A percentile compares a stretch with the other conserved stretches of the same genome.
phyloP scores from a whole-genome alignment of 2,113 vertebrate species.

The Athene noctua region DNA sequence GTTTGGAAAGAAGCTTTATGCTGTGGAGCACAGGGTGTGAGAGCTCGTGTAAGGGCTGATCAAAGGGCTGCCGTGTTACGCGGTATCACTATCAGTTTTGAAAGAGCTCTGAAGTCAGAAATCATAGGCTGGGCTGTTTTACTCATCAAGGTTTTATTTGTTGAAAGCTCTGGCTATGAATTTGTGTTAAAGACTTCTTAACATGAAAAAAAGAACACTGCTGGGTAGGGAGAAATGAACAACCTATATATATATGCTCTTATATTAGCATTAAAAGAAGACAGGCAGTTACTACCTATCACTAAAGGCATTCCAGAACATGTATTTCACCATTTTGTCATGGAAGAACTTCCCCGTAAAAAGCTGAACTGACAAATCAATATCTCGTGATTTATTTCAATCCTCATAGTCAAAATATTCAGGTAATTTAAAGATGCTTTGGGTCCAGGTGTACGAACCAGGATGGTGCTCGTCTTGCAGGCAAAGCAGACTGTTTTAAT shows the following conservation, averaged over 20 bases:
- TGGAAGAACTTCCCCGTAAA: background rate
- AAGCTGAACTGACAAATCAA: background rate
- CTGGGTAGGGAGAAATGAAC: background rate
- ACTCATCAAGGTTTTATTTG: background rate
- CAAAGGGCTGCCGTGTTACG: background rate
- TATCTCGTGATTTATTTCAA: background rate
- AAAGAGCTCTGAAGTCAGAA: background rate
- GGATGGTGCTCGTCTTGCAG: accelerated
- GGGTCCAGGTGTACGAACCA: background rate
- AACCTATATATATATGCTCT: background rate
- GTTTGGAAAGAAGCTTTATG: background rate
- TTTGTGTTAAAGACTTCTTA: background rate
- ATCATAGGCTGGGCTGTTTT: background rate
- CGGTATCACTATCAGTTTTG: background rate
- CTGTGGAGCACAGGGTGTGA: accelerated
- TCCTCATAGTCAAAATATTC: background rate
- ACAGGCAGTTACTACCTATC: background rate
- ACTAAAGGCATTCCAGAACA: background rate
- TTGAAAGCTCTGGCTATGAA: background rate
- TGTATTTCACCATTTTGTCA: background rate
- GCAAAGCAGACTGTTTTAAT: background rate
- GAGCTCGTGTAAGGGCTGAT: background rate
- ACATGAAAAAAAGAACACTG: background rate
- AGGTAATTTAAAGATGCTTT: background rate
- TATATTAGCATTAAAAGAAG: background rate